Evolutionary conservation across 2,888 invertebrate species (phyloP).

Genomic region (Eupithecia subfuscata): DNA sequence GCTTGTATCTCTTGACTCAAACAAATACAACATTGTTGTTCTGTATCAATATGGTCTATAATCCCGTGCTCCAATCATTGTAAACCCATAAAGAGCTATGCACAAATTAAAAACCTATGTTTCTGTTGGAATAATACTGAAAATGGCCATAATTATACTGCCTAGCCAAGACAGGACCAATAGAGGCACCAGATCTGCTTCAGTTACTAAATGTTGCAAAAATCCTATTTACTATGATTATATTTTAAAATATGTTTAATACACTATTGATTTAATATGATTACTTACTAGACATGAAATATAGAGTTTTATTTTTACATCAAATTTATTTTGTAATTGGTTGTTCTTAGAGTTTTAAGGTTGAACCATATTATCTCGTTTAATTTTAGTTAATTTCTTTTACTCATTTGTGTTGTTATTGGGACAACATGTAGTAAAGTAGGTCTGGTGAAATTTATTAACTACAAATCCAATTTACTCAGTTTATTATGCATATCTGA

Average conservation of each 20-base stretch:
- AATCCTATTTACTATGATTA: not conserved
- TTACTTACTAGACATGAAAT: not conserved
- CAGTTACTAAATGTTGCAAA: not conserved
- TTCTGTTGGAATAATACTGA: slow-evolving; percentile 9
- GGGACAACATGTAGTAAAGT: not conserved
- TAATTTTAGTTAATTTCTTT: not conserved
- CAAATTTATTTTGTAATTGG: not conserved
- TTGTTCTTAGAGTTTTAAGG: not conserved
- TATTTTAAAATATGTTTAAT: not conserved
- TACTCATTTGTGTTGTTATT: not conserved
- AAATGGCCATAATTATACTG: slow-evolving; percentile 8
- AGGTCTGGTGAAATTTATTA: not conserved
- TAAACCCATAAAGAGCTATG: not conserved
- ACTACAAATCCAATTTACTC: not conserved
- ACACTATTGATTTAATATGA: not conserved
- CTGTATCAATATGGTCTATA: not conserved
- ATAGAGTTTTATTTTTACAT: slow-evolving; percentile 2
- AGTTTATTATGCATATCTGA: not conserved
- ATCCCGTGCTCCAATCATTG: not conserved
- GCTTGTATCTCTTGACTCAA: not conserved
- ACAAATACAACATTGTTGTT: not conserved
- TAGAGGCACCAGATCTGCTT: slow-evolving; percentile 2
- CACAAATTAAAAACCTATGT: not conserved
- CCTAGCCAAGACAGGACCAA: slow-evolving; percentile 11
- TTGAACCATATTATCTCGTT: not conserved